Percentiles rank a stretch among this genome's conserved stretches.
These are phyloP conservation scores for Aphelocoma coerulescens DNA, from an alignment of 2,113 vertebrate species.

Conservation along the genomic window DNA sequence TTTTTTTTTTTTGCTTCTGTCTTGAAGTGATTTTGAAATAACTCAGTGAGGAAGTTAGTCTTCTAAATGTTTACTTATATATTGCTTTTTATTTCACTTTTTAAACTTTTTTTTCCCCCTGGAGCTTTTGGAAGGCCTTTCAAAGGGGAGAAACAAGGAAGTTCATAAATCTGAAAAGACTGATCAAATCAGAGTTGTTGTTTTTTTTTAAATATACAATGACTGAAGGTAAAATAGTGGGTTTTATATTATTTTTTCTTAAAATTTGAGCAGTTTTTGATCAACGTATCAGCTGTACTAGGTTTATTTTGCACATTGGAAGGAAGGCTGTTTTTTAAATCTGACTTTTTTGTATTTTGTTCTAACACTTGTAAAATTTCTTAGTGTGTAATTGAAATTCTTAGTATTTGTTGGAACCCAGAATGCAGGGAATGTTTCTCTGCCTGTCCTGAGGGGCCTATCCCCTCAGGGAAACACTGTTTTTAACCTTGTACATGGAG, in stretches of 20 bases:
- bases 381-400: not conserved
- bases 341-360: not conserved
- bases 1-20: not conserved
- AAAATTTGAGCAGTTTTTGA: not conserved
- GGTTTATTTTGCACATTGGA: not conserved
- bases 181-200: not conserved
- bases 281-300: not conserved
- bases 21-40: conserved; percentile 21
- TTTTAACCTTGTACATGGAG: too few species aligned
- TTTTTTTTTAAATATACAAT: not conserved
- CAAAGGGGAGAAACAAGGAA: not conserved
- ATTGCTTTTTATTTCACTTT: not conserved
- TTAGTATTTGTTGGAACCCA: not conserved
- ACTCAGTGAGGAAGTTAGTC: not conserved
- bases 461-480: too few species aligned
- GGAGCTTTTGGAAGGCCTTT: not conserved
- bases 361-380: not conserved
- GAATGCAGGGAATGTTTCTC: too few species aligned
- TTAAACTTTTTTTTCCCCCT: fast-evolving
- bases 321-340: not conserved
- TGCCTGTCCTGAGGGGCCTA: too few species aligned
- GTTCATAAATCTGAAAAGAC: not conserved
- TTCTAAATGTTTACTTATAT: not conserved
- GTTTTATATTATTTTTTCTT: not conserved
- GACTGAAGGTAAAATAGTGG: not conserved